These are phyloP conservation scores for Mirounga angustirostris DNA, from an alignment of 2,113 vertebrate species.

Conservation along the genomic window DNA sequence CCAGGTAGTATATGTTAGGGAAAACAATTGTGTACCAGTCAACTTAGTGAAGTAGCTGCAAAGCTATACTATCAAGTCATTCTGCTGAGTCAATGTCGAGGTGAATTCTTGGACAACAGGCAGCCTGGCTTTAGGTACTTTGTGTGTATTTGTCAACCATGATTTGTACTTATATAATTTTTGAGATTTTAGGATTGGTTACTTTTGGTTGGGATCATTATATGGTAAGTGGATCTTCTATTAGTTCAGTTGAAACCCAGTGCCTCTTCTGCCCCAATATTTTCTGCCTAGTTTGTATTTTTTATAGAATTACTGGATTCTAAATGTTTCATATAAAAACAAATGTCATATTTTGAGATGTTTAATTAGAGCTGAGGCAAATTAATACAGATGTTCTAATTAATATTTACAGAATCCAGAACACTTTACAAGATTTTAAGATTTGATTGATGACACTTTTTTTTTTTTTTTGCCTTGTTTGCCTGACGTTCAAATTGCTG, in stretches of 20 bases:
- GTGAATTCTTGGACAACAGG: conserved; percentile 31
- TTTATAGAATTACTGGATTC: neutral
- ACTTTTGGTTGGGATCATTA: neutral
- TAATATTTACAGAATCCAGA: conserved; percentile 70
- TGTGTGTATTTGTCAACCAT: conserved; percentile 55
- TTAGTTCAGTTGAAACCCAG: neutral
- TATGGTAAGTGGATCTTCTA: neutral
- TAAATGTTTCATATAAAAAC: conserved; percentile 58
- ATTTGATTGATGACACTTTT: conserved; percentile 66
- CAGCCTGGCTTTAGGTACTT: conserved; percentile 32
- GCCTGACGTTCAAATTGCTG: conserved; percentile 42
- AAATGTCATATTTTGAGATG: conserved; percentile 65
- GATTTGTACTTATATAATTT: conserved; percentile 57
- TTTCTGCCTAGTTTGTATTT: conserved; percentile 47
- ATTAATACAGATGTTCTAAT: conserved; percentile 59
- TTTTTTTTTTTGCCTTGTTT: conserved; percentile 52
- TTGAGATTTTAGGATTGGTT: neutral
- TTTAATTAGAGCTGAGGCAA: conserved; percentile 67
- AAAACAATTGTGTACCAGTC: conserved; percentile 79
- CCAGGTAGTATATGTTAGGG: conserved; percentile 72
- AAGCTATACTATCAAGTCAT: conserved; percentile 76
- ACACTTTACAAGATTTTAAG: conserved; percentile 41
- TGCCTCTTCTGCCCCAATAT: neutral
- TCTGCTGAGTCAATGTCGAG: conserved; percentile 81
- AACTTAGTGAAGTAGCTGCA: conserved; percentile 79